These are phyloP conservation scores for Lasius platythorax DNA, from an alignment of 2,888 invertebrate species.

Conservation along the genomic window DNA sequence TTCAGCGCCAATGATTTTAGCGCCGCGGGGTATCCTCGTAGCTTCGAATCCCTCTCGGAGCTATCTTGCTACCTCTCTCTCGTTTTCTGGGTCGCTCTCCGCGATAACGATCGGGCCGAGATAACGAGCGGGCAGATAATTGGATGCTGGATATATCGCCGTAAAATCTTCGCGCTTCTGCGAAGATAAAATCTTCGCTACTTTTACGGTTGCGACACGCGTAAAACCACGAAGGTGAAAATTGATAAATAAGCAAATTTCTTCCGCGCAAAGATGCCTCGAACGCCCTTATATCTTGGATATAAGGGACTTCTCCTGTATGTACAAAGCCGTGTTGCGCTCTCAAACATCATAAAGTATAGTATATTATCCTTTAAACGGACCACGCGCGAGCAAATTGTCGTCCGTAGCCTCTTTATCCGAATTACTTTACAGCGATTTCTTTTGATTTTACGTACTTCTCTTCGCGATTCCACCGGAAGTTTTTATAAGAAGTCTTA, in stretches of 20 bases:
- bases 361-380: slow-evolving; percentile 35
- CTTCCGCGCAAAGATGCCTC: too few species aligned
- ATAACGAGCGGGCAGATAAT: slow-evolving; percentile 69
- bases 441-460: not conserved
- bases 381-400: slow-evolving; percentile 29
- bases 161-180: slow-evolving; percentile 49
- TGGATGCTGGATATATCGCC: slow-evolving; percentile 65
- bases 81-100: slow-evolving; percentile 28
- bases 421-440: not conserved
- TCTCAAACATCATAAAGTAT: slow-evolving; percentile 9
- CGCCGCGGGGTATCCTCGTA: slow-evolving; percentile 67
- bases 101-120: slow-evolving; percentile 67
- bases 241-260: not conserved
- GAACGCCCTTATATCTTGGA: too few species aligned
- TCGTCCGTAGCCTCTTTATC: slow-evolving; percentile 17
- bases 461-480: not conserved
- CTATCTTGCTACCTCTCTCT: slow-evolving; percentile 24
- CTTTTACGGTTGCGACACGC: slow-evolving; percentile 33
- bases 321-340: too few species aligned
- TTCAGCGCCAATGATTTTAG: slow-evolving; percentile 60
- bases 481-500: not conserved
- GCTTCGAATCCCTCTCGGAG: slow-evolving; percentile 43
- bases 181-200: slow-evolving; percentile 1
- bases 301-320: too few species aligned
- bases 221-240: not conserved